Conservation (phyloP, 2,113 vertebrate species). For the human (Homo sapiens) region GRCh38 chr12:65368501-65369000, state of each 20-base stretch:
- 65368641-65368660: conserved; percentile 72
- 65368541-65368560: conserved; percentile 85
- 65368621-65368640: conserved; percentile 77
- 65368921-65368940: conserved; percentile 35
- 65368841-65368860: conserved; percentile 54
- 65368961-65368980: conserved; percentile 69
- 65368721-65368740: not conserved
- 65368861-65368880: conserved; percentile 37
- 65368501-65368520: conserved; percentile 90
- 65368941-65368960: conserved; percentile 46
- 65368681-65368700: conserved; percentile 47
- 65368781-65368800: not conserved
- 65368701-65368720: conserved; percentile 4
- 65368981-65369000: conserved; percentile 89
- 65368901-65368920: not conserved
- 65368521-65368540: conserved; percentile 80
- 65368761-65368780: conserved; percentile 50
- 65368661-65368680: conserved; percentile 35
- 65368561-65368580: conserved; percentile 84
- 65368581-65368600: conserved; percentile 81
- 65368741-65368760: conserved; percentile 26
- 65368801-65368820: not conserved
- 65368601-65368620: conserved; percentile 78
- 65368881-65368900: conserved; percentile 28
- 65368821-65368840: not conserved